Conservation (phyloP, 2,888 invertebrate species). For the Trichopoda pennipes region DNA sequence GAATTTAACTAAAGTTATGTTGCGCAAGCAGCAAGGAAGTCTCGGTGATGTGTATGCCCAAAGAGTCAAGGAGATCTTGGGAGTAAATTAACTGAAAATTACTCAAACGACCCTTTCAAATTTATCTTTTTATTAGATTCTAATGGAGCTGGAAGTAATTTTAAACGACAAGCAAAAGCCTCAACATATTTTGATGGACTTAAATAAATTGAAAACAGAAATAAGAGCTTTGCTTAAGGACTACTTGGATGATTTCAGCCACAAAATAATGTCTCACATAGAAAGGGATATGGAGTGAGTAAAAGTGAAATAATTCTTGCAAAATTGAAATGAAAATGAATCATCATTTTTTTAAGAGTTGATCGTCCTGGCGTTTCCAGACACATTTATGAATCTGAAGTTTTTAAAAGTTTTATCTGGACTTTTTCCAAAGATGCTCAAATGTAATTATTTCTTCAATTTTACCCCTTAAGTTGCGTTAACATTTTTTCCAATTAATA, state of each 20-base stretch:
- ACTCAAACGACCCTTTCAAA: background rate
- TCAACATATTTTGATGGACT: slow-evolving; percentile 74
- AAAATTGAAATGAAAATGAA: background rate
- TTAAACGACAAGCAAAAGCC: slow-evolving; percentile 72
- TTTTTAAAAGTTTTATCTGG: slow-evolving; percentile 79
- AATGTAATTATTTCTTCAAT: slow-evolving; percentile 71
- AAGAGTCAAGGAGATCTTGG: slow-evolving; percentile 78
- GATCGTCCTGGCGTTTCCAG: slow-evolving; percentile 78
- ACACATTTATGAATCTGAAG: slow-evolving; percentile 78
- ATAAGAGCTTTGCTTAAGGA: slow-evolving; percentile 77
- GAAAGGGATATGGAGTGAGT: slow-evolving; percentile 81
- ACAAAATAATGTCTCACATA: slow-evolving; percentile 80
- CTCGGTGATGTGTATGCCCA: slow-evolving; percentile 79
- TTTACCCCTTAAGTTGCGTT: background rate
- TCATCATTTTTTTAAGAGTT: slow-evolving; percentile 72
- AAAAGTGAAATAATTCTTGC: too few relatives aligned
- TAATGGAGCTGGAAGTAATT: slow-evolving; percentile 78
- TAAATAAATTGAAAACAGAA: slow-evolving; percentile 77
- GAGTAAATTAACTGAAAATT: slow-evolving; percentile 72
- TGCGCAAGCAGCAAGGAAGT: slow-evolving; percentile 77
- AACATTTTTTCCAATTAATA: slow-evolving; percentile 37
- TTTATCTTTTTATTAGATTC: slow-evolving; percentile 72
- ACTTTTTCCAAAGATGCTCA: slow-evolving; percentile 79
- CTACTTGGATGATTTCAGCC: slow-evolving; percentile 80
- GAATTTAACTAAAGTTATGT: slow-evolving; percentile 76